Evolutionary conservation across 2,888 invertebrate species (phyloP).

Genomic region (Cordilura impudica): DNA sequence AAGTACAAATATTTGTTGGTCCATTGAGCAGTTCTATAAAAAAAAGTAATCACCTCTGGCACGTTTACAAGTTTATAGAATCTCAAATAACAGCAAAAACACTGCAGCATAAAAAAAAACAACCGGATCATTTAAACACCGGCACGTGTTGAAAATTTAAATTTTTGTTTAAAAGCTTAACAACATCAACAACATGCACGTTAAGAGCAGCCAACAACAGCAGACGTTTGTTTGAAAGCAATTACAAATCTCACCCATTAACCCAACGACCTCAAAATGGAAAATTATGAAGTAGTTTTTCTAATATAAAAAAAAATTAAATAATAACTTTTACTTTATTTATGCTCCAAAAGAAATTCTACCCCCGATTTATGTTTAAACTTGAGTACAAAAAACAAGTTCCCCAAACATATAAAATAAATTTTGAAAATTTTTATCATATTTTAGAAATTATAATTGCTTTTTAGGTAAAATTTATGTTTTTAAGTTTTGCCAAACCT

Average conservation of each 20-base stretch:
- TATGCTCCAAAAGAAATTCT: background rate
- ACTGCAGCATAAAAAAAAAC: constrained; percentile 20
- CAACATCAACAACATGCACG: constrained; percentile 24
- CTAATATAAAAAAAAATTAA: constrained; percentile 52
- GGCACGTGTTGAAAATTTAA: constrained; percentile 62
- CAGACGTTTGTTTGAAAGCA: background rate
- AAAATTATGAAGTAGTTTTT: constrained; percentile 45
- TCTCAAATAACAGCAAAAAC: constrained; percentile 28
- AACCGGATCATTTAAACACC: constrained; percentile 58
- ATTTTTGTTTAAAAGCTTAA: constrained; percentile 58
- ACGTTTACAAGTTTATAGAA: constrained; percentile 57
- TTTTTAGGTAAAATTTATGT: constrained; percentile 37
- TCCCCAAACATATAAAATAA: constrained; percentile 1
- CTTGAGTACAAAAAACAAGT: background rate
- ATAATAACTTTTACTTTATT: constrained; percentile 37
- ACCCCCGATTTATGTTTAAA: background rate
- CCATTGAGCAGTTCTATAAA: constrained; percentile 61
- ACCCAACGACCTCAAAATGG: constrained; percentile 52
- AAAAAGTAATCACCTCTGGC: constrained; percentile 60
- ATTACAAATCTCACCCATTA: constrained; percentile 41
- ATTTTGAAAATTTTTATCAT: constrained; percentile 42
- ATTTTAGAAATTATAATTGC: constrained; percentile 52
- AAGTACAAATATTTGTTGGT: constrained; percentile 59
- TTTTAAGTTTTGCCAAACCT: no score
- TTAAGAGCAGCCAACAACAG: background rate